phyloP scores from a whole-genome alignment of 2,888 invertebrate species.

The Hydrotaea diabolus region DNA sequence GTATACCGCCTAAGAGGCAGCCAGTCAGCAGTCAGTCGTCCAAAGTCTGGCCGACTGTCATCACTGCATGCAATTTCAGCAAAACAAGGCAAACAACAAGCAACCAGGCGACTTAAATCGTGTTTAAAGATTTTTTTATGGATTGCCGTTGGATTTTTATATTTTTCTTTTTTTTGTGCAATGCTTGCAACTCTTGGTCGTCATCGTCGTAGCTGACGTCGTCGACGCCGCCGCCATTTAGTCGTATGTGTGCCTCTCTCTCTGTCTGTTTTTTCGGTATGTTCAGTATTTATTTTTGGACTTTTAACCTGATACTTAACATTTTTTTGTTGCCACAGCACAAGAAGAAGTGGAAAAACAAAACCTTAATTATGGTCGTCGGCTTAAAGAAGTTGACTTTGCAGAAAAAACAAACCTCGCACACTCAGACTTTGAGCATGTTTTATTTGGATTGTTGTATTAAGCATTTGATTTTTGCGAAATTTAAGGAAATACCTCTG shows the following conservation, averaged over 20 bases:
- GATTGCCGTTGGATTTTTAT: conserved; percentile 5
- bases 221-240: neutral
- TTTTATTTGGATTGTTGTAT: neutral
- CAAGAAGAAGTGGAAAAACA: conserved; percentile 14
- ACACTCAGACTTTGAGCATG: conserved; percentile 21
- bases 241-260: neutral
- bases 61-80: conserved; percentile 42
- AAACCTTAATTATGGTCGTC: conserved; percentile 64
- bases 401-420: conserved; percentile 34
- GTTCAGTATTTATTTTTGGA: conserved; percentile 65
- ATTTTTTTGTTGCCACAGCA: conserved; percentile 39
- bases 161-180: conserved; percentile 39
- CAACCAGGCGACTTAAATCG: conserved; percentile 65
- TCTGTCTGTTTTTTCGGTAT: conserved; percentile 33
- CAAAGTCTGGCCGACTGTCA: conserved; percentile 61
- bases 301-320: conserved; percentile 66
- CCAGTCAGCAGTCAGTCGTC: conserved; percentile 61
- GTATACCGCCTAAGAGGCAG: conserved; percentile 61
- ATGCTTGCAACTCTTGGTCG: conserved; percentile 51
- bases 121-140: conserved; percentile 51
- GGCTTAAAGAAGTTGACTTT: conserved; percentile 57
- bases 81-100: conserved; percentile 54
- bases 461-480: neutral
- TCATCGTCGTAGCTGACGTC: neutral
- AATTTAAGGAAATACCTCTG: conserved; percentile 55